These are phyloP conservation scores for Idris sp. DNA, from an alignment of 1,140 invertebrate genomes.

Conservation along the genomic window DNA sequence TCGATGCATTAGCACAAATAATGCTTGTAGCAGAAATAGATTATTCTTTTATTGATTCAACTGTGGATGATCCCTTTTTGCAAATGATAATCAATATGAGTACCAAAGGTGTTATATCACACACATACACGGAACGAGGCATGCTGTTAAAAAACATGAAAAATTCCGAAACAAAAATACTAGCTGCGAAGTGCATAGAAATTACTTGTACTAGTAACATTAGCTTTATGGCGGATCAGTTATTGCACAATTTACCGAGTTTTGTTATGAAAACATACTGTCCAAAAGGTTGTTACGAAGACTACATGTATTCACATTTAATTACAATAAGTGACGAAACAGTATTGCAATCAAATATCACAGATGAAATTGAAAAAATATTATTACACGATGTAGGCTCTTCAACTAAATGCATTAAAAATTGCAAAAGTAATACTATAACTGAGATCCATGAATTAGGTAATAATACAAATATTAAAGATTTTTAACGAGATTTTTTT, in stretches of 20 bases:
- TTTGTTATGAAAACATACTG: not conserved
- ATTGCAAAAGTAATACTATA: no score
- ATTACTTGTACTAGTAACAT: no score
- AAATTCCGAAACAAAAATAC: not conserved
- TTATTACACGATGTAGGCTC: no score
- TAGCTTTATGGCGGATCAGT: not conserved
- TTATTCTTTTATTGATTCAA: not conserved
- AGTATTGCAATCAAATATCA: no score
- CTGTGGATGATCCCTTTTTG: not conserved
- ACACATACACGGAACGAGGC: not conserved
- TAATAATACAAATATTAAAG: no score
- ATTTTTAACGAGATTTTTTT: no score
- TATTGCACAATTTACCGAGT: not conserved
- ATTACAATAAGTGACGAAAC: no score
- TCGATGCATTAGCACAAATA: conserved; percentile 7
- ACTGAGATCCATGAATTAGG: no score
- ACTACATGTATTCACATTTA: no score
- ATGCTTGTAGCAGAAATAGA: conserved; percentile 7
- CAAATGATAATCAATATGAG: not conserved
- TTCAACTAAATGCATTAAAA: no score
- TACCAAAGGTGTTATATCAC: not conserved
- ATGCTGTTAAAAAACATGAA: not conserved
- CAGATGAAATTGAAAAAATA: no score
- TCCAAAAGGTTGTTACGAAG: not conserved
- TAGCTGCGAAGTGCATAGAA: no score